Percentiles rank a stretch among this genome's conserved stretches.
These are phyloP conservation scores for Busseola fusca DNA, from an alignment of 2,888 invertebrate species.

Conservation along the genomic window DNA sequence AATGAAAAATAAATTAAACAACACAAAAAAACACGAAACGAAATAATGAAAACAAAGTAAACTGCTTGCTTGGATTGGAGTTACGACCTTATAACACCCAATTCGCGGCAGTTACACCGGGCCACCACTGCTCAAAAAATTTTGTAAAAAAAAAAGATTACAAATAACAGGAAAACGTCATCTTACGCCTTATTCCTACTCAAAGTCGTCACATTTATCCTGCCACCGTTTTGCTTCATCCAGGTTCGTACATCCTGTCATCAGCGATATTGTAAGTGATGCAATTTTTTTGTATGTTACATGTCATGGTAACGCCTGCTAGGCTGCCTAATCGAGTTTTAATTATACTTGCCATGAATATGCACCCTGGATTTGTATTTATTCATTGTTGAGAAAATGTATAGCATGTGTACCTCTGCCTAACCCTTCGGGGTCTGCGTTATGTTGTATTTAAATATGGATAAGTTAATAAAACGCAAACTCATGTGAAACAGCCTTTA, in stretches of 20 bases:
- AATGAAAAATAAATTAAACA: too few relatives aligned
- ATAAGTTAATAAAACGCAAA: not conserved
- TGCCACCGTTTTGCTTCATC: not conserved
- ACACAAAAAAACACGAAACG: too few relatives aligned
- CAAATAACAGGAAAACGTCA: not conserved
- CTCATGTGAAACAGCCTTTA: not conserved
- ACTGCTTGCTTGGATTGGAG: too few relatives aligned
- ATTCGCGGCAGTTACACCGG: too few relatives aligned
- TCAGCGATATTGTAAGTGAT: not conserved
- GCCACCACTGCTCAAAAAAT: too few relatives aligned
- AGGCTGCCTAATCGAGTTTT: conserved; percentile 24
- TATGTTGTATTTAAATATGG: not conserved
- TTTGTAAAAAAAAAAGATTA: not conserved
- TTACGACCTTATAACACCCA: too few relatives aligned
- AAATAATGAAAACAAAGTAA: too few relatives aligned
- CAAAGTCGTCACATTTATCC: not conserved
- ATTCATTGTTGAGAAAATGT: conserved; percentile 16
- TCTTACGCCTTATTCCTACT: not conserved
- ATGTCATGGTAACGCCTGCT: not conserved
- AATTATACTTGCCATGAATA: conserved; percentile 18
- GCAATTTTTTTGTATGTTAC: not conserved
- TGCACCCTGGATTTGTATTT: conserved; percentile 11
- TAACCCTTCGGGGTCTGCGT: too few relatives aligned
- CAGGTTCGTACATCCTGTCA: not conserved
- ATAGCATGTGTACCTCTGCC: too few relatives aligned